Conservation (phyloP, 2,888 invertebrate genomes). For the Mycalesis mineus region DNA sequence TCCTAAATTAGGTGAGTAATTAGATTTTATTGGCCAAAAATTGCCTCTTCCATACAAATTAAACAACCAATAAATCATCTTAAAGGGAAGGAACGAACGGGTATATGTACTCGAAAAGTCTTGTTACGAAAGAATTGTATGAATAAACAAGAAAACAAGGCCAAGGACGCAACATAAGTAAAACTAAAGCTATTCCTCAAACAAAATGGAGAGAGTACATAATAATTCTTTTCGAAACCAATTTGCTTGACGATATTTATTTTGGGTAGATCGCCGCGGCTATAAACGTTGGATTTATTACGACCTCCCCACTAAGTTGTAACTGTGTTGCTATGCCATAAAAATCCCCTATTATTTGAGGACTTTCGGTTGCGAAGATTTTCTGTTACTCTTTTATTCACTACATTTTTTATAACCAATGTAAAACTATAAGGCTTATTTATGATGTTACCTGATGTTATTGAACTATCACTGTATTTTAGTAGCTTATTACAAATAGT, state of each 20-base stretch:
- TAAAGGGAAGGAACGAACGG: not conserved
- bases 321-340: slow-evolving; percentile 9
- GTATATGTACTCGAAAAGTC: not conserved
- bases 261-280: slow-evolving; percentile 14
- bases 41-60: no score
- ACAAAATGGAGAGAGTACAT: not conserved
- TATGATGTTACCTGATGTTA: no score
- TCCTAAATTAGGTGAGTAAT: no score
- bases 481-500: no score
- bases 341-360: not conserved
- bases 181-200: not conserved
- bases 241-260: slow-evolving; percentile 17
- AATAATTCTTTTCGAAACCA: slow-evolving; percentile 3
- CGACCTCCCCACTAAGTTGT: slow-evolving; percentile 16
- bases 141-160: not conserved
- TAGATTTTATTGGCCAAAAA: no score
- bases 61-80: no score
- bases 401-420: no score
- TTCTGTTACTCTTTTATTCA: no score
- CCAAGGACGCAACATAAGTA: not conserved
- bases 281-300: slow-evolving; percentile 23
- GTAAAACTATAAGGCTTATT: no score
- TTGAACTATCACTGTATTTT: no score
- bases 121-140: not conserved
- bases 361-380: not conserved